These are phyloP conservation scores for Myiopsitta monachus DNA, from an alignment of 2,113 vertebrate genomes.

Conservation along the genomic window DNA sequence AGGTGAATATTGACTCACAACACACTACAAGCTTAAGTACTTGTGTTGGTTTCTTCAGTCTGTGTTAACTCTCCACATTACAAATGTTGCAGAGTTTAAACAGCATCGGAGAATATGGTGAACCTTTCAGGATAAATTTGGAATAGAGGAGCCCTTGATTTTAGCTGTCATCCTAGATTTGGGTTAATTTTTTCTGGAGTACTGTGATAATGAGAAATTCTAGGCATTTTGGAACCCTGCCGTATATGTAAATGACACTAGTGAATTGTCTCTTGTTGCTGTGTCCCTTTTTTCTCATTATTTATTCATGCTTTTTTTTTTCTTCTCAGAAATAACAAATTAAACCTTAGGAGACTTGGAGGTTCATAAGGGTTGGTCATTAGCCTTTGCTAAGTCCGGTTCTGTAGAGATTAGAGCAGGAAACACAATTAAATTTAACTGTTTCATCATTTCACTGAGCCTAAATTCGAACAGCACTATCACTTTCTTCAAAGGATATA, in stretches of 20 bases:
- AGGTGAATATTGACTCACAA: neutral
- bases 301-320: conserved; percentile 26
- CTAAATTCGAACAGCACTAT: neutral
- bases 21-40: neutral
- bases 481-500: neutral
- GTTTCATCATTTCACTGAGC: neutral
- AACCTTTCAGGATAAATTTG: neutral
- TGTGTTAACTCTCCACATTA: neutral
- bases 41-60: neutral
- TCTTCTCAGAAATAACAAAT: conserved; percentile 37
- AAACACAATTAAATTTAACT: neutral
- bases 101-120: neutral
- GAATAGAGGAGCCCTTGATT: neutral
- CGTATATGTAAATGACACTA: neutral
- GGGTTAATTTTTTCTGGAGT: neutral
- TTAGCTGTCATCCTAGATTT: neutral
- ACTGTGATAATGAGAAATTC: conserved; percentile 26
- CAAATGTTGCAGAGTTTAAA: conserved; percentile 9
- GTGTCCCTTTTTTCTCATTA: conserved; percentile 28
- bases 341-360: conserved; percentile 4
- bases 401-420: conserved; percentile 18
- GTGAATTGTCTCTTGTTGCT: conserved; percentile 14
- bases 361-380: conserved; percentile 33
- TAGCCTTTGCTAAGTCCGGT: conserved; percentile 28
- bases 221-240: neutral